Evolutionary conservation across 2,888 invertebrate species (phyloP), one percentile per base, ranked within the genome.

Genomic region (Drosophila testacea): DNA sequence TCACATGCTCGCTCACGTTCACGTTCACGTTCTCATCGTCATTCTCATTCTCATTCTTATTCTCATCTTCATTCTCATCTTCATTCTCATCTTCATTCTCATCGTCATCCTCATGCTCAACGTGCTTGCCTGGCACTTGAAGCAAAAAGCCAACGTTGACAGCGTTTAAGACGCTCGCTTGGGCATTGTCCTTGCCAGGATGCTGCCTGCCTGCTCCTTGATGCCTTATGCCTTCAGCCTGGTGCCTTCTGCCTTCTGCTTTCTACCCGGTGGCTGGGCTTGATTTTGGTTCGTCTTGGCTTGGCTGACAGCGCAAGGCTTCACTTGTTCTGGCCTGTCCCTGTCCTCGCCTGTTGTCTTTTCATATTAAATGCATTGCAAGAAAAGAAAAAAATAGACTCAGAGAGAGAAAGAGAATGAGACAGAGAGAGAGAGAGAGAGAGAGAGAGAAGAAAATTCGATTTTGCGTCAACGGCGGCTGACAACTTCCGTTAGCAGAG

Each of bases 141-240:
- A 79, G 83, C 73, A 89, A 84, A 87, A 88, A 84, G 89, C 79
- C 88, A 84, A 88, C 89, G 89, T 85, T 89, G 83, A 84, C 88
- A 84, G 83, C 88, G 85, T 89, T 89, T 84, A 88, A 88, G 88
- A 74, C 88, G 73, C 65, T 78, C 73, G 81, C 75, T 89, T 89
- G 76, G 76, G 80, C 83, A 85, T 88, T 87, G 89, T 84, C 89
- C 89, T 87, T 87, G 89, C 79, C 79, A 62, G 69, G 22, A 22
- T 22, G 22, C 32, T 32, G 32, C 32, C 22, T 22, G 22, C 52
- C 54, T 46, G 59, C 65, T 6, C 22, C 27, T 27, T 27, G n/a
- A 62, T 63, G 60, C 62, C 57, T 9, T 22, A 6, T 30, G 57
- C n/a, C 54, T 41, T 51, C 46, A 34, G 32, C 47, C 16, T 48